A percentile compares a stretch with the other conserved stretches of the same genome.
These are phyloP conservation scores for Polymixis lichenea DNA, from an alignment of 2,888 invertebrate genomes.

Conservation along the genomic window DNA sequence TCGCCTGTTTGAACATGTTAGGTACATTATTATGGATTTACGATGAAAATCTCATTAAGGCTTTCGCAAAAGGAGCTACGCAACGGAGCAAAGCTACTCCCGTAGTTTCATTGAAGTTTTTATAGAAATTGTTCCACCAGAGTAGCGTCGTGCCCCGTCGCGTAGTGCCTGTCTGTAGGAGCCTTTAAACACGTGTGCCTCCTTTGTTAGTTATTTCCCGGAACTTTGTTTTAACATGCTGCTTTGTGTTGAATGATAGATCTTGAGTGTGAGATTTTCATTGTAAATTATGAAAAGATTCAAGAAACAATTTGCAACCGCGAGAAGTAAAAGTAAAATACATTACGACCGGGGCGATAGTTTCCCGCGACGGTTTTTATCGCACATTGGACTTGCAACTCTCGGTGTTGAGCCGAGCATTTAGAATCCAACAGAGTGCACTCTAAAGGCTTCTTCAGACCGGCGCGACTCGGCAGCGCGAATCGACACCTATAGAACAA, in stretches of 20 bases:
- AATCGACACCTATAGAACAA: too few species aligned
- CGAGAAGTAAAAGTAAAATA: slow-evolving; percentile 4
- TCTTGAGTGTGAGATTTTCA: slow-evolving; percentile 25
- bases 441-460: too few species aligned
- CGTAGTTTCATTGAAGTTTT: too few species aligned
- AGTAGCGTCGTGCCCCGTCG: too few species aligned
- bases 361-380: too few species aligned
- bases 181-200: slow-evolving; percentile 34
- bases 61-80: too few species aligned
- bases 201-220: slow-evolving; percentile 15
- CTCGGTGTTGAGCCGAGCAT: neutral
- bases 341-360: neutral
- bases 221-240: neutral
- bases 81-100: too few species aligned
- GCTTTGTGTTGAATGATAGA: neutral
- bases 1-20: slow-evolving; percentile 31
- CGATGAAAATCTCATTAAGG: slow-evolving; percentile 32
- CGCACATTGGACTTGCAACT: too few species aligned
- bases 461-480: too few species aligned
- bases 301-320: neutral
- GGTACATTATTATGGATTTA: neutral
- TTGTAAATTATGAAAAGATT: slow-evolving; percentile 2
- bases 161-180: too few species aligned
- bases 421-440: neutral
- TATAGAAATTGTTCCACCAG: too few species aligned